A percentile compares a stretch with the other conserved stretches of the same genome.
Evolutionary conservation across 2,113 vertebrate genomes (phyloP).

Genomic region (Lates calcarifer): DNA sequence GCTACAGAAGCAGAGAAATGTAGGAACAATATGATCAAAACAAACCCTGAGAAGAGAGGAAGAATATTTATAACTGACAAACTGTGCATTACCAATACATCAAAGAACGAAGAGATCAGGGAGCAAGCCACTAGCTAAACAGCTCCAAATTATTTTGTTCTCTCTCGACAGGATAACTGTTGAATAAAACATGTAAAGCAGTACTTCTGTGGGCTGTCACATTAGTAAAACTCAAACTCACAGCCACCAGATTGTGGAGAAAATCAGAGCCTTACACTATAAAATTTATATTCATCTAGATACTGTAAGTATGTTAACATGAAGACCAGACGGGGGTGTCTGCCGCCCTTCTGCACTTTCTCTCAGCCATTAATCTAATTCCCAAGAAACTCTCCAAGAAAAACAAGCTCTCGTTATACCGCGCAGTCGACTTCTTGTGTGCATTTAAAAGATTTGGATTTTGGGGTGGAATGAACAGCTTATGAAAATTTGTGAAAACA

Average conservation of each 20-base stretch:
- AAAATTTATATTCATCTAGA: neutral
- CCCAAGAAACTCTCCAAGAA: conserved; percentile 2
- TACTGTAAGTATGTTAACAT: conserved; percentile 5
- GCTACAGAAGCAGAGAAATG: neutral
- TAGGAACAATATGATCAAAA: neutral
- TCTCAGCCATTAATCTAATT: conserved; percentile 9
- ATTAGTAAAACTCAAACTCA: conserved; percentile 2
- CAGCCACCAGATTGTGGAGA: neutral
- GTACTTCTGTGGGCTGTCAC: neutral
- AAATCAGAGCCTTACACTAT: conserved; percentile 3
- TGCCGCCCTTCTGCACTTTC: neutral
- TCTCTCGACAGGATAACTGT: neutral
- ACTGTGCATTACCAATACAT: neutral
- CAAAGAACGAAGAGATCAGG: too few species aligned
- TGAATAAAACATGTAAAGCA: conserved; percentile 1
- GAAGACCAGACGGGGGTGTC: conserved; percentile 9
- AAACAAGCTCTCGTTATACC: conserved; percentile 6
- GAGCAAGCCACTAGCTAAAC: neutral
- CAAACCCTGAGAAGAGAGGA: neutral
- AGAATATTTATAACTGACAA: neutral
- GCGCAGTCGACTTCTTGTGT: neutral
- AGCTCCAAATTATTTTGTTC: neutral
- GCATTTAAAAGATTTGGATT: neutral
- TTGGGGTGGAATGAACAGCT: conserved; percentile 16
- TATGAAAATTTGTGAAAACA: conserved; percentile 26